Conservation (phyloP, 2,113 vertebrate genomes). For the Aspiorhynchus laticeps region DNA sequence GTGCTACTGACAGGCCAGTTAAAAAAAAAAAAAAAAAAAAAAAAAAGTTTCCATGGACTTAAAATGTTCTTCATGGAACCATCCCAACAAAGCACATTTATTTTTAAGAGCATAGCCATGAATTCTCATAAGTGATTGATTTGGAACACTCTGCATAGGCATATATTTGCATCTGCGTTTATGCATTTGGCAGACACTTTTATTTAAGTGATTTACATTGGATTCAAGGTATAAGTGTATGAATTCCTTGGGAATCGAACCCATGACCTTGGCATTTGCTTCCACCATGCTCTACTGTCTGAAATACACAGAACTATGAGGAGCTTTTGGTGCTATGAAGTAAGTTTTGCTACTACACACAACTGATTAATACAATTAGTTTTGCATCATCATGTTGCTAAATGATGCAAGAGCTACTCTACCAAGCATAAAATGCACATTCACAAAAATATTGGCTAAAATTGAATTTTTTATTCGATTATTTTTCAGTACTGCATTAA, state of each 20-base stretch:
- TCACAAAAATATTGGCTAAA: neutral
- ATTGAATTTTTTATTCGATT: no score
- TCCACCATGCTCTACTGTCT: neutral
- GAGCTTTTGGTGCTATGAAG: no score
- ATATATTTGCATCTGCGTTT: neutral
- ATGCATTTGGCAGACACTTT: neutral
- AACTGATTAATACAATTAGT: no score
- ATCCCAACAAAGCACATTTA: neutral
- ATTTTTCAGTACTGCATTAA: neutral
- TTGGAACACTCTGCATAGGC: neutral
- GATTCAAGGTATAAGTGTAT: neutral
- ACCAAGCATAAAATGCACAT: neutral
- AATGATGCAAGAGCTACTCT: neutral
- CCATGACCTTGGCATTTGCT: neutral
- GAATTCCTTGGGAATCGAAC: neutral
- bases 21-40: no score
- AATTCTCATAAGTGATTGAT: neutral
- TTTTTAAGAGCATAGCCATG: neutral
- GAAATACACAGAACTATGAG: no score
- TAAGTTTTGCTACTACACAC: no score
- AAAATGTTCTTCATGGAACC: neutral
- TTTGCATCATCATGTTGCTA: neutral
- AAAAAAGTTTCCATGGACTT: neutral
- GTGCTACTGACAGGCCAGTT: no score
- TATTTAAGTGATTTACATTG: neutral